These are phyloP conservation scores for Portevinia maculata DNA, from an alignment of 2,888 invertebrate species.

Conservation along the genomic window DNA sequence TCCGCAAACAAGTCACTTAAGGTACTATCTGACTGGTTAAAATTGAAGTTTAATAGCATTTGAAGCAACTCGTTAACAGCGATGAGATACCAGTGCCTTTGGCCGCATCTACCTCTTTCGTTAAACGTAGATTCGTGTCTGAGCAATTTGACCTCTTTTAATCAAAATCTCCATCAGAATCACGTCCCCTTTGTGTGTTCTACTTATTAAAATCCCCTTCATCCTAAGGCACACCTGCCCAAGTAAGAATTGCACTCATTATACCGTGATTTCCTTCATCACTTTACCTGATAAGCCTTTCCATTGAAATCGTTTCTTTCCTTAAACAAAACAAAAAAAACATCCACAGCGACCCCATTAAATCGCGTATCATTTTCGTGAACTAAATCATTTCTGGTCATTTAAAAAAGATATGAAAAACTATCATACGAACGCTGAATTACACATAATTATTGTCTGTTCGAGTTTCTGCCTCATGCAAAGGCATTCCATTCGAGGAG, in stretches of 20 bases:
- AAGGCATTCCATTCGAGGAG: conserved; percentile 39
- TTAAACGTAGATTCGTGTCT: no score
- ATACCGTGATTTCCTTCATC: conserved; percentile 5
- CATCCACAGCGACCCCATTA: conserved; percentile 53
- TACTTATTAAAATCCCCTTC: neutral
- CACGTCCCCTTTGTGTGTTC: neutral
- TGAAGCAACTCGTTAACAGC: no score
- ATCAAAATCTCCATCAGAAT: neutral
- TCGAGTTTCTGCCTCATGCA: conserved; percentile 38
- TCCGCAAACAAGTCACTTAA: no score
- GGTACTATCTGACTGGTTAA: no score
- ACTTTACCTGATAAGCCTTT: neutral
- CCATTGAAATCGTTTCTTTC: neutral
- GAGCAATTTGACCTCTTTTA: no score
- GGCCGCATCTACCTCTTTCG: no score
- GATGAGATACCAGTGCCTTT: no score
- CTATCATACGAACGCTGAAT: conserved; percentile 54
- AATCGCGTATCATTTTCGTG: conserved; percentile 60
- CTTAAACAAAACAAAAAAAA: neutral
- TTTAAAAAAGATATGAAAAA: conserved; percentile 7
- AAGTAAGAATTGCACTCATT: neutral
- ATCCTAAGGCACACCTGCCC: neutral
- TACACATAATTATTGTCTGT: conserved; percentile 68
- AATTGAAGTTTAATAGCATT: no score
- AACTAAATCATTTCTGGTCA: conserved; percentile 64